Evolutionary conservation across 2,888 invertebrate species (phyloP).

Genomic region (Dasysyrphus tricinctus): DNA sequence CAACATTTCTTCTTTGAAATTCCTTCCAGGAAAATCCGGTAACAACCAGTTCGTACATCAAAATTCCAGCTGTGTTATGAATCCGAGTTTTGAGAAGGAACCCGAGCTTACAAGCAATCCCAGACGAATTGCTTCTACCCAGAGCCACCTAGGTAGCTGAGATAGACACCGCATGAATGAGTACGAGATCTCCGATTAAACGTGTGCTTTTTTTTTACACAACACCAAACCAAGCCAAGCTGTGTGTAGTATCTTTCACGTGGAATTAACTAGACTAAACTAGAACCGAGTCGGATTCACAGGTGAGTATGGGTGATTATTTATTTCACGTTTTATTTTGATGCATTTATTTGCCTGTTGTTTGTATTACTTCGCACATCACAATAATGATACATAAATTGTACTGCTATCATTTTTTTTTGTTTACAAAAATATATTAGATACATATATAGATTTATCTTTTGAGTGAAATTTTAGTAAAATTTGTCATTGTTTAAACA

Average conservation of each 20-base stretch:
- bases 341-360: conserved; percentile 23
- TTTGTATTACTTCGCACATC: conserved; percentile 14
- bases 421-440: neutral
- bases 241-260: conserved; percentile 13
- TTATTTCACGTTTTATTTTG: conserved; percentile 16
- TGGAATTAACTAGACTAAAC: conserved; percentile 51
- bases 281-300: conserved; percentile 28
- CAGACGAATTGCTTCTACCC: neutral
- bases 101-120: neutral
- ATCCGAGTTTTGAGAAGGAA: neutral
- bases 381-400: conserved; percentile 6
- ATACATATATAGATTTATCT: neutral
- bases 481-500: conserved; percentile 24
- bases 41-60: conserved; percentile 35
- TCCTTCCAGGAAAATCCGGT: conserved; percentile 29
- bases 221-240: neutral
- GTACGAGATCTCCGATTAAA: conserved; percentile 30
- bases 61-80: conserved; percentile 18
- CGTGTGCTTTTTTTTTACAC: conserved; percentile 14
- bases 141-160: conserved; percentile 10
- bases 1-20: conserved; percentile 14
- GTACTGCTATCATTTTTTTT: conserved; percentile 5
- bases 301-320: conserved; percentile 35
- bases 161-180: conserved; percentile 36
- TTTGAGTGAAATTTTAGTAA: conserved; percentile 4